Percentiles rank a stretch among this genome's conserved stretches.
These are phyloP conservation scores for Salvelinus alpinus DNA, from an alignment of 2,113 vertebrate genomes.

Conservation along the genomic window DNA sequence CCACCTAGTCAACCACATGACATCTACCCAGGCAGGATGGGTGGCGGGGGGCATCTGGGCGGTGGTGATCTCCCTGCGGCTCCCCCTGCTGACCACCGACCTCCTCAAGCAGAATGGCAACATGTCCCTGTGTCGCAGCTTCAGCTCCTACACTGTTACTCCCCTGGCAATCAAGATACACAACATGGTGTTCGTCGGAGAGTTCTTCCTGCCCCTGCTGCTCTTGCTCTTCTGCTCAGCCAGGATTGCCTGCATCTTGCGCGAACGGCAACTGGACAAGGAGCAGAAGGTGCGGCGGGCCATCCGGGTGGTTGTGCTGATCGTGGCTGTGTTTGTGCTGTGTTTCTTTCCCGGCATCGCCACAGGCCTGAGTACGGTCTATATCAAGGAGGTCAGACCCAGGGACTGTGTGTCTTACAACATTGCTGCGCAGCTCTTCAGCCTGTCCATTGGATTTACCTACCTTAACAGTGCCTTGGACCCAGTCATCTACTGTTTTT, in stretches of 20 bases:
- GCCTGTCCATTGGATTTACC: constrained; percentile 67
- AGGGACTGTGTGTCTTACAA: constrained; percentile 57
- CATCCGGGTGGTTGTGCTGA: constrained; percentile 55
- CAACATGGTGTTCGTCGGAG: constrained; percentile 55
- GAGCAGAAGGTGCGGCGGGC: constrained; percentile 53
- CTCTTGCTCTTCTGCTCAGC: constrained; percentile 68
- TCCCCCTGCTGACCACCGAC: constrained; percentile 63
- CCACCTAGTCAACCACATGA: constrained; percentile 62
- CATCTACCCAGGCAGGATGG: constrained; percentile 30
- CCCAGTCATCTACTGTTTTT: constrained; percentile 69
- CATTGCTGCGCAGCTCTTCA: constrained; percentile 55
- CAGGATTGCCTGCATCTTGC: constrained; percentile 62
- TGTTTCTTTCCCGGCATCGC: constrained; percentile 72
- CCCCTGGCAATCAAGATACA: constrained; percentile 47
- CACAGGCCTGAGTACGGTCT: constrained; percentile 44
- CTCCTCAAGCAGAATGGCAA: constrained; percentile 36
- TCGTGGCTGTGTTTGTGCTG: constrained; percentile 61
- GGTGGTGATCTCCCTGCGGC: constrained; percentile 57
- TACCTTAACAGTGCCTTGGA: constrained; percentile 76
- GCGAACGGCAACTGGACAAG: constrained; percentile 45
- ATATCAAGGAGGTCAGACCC: constrained; percentile 5
- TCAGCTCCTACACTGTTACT: constrained; percentile 54
- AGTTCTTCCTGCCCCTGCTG: constrained; percentile 64
- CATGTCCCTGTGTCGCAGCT: constrained; percentile 67
- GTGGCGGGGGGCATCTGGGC: constrained; percentile 56